A percentile compares a stretch with the other conserved stretches of the same genome.
Conservation (phyloP, 2,797 vertebrate species). For the Sylvilagus floridanus region DNA sequence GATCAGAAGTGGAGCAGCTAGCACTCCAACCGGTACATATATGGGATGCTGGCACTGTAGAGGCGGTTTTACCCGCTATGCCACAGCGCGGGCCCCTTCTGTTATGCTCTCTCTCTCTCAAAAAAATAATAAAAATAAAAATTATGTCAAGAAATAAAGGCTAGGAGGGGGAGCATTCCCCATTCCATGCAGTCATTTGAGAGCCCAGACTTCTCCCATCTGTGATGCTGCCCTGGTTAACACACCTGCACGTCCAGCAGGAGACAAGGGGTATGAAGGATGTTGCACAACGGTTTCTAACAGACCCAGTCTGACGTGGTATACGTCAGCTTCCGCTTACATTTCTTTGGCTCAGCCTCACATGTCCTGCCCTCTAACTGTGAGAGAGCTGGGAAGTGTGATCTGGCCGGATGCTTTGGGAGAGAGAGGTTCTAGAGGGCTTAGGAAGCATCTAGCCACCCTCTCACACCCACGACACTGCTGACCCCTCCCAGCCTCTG, state of each 20-base stretch:
- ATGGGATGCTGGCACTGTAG: too few relatives aligned
- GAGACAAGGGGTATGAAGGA: neutral
- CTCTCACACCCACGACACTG: neutral
- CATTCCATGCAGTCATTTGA: neutral
- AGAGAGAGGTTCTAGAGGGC: neutral
- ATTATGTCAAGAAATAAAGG: neutral
- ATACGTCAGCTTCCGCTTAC: neutral
- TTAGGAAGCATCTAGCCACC: neutral
- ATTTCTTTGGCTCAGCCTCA: neutral
- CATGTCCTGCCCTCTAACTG: neutral
- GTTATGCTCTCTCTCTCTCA: too few relatives aligned
- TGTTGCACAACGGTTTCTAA: neutral
- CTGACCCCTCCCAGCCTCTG: neutral
- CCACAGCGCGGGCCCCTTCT: too few relatives aligned
- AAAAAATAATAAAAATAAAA: too few relatives aligned
- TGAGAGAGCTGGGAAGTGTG: neutral
- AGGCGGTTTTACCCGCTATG: too few relatives aligned
- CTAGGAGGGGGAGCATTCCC: neutral
- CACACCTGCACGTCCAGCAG: neutral
- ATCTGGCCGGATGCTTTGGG: neutral
- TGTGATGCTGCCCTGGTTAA: neutral
- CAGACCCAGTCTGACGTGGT: neutral
- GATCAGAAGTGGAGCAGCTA: too few relatives aligned
- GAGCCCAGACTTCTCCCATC: neutral
- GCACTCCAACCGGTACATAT: too few relatives aligned